These are phyloP conservation scores for Scaptomyza reducta DNA, from an alignment of 2,888 invertebrate species.

Conservation along the genomic window DNA sequence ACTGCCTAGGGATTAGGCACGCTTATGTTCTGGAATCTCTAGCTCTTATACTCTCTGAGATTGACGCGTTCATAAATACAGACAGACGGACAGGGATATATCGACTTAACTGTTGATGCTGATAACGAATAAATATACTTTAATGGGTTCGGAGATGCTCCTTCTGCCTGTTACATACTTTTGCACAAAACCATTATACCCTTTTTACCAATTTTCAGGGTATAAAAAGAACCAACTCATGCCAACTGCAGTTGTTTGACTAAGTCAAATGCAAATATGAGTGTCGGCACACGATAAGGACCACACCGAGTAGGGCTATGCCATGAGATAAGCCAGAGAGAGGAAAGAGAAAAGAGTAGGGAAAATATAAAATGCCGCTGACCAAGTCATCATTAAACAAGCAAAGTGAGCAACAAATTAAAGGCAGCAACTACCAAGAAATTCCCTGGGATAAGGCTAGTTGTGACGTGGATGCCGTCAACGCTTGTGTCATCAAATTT, in stretches of 20 bases:
- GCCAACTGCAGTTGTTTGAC: slow-evolving; percentile 49
- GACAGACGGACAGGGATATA: too few species aligned
- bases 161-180: too few species aligned
- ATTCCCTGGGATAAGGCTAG: slow-evolving; percentile 20
- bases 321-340: slow-evolving; percentile 14
- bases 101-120: too few species aligned
- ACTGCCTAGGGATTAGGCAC: too few species aligned
- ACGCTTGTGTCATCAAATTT: slow-evolving; percentile 73
- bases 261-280: slow-evolving; percentile 54
- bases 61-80: too few species aligned
- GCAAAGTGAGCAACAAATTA: slow-evolving; percentile 72
- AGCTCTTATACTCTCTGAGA: too few species aligned
- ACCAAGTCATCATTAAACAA: slow-evolving; percentile 59
- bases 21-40: too few species aligned
- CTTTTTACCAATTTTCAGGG: too few species aligned
- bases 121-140: too few species aligned
- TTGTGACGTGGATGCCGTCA: slow-evolving; percentile 22
- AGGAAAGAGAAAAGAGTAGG: slow-evolving; percentile 2
- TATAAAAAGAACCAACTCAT: too few species aligned
- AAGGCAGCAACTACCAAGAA: slow-evolving; percentile 58
- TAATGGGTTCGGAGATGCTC: too few species aligned
- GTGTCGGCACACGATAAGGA: slow-evolving; percentile 38
- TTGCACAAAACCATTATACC: too few species aligned
- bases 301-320: slow-evolving; percentile 19
- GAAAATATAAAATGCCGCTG: slow-evolving; percentile 42